Base-by-base conservation (phyloP, 2,888 invertebrate genomes). In the Melipona bicolor region DNA sequence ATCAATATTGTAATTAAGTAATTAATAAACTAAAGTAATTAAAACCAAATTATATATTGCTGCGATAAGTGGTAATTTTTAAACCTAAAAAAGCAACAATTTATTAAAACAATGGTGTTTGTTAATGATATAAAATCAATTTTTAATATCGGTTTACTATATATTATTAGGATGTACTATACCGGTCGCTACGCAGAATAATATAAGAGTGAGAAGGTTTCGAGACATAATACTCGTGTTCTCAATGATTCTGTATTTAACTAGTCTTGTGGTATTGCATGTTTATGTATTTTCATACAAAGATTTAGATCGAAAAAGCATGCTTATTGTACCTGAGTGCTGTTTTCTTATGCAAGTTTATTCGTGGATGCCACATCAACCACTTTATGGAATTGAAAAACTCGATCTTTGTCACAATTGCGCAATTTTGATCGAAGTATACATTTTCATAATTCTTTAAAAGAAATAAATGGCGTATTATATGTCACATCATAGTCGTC, bases 341-440 rank as follows among this genome's bases (percentile, higher is more conserved):
- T 81, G 1, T 75, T 91, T 5, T 71, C 81, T 3, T 90, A 88
- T 75, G 49, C 72, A 5, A 89, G 88, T 49, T 74, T 90, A 21
- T 87, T 89, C 56, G 68, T 64, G 64, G 91, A 92, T 68, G 84
- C 69, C 2, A 9, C 49, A 0, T 70, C 90, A 56, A 86, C 87
- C 3, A 77, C 86, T 17, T 13, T 78, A 0, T 91, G 87, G 85
- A 90, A 88, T 50, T 81, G 83, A 49, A 89, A 87, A 59, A 71
- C 92, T 21, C 81, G 88, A 27, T 70, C 75, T 0, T 75, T 91
- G 1, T 68, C 83, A 13, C 84, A 88, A 15, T 54, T 92, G 56
- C 85, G 88, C 11, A 87, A 71, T 32, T 91, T 90, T 70, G 92
- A 92, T 61, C 74, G 77, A 0, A 81, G 79, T 15, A 90, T 85